A percentile compares a stretch with the other conserved stretches of the same genome.
phyloP scores from a whole-genome alignment of 35 echinoderm and acorn worm genomes.

The Lytechinus pictus region DNA sequence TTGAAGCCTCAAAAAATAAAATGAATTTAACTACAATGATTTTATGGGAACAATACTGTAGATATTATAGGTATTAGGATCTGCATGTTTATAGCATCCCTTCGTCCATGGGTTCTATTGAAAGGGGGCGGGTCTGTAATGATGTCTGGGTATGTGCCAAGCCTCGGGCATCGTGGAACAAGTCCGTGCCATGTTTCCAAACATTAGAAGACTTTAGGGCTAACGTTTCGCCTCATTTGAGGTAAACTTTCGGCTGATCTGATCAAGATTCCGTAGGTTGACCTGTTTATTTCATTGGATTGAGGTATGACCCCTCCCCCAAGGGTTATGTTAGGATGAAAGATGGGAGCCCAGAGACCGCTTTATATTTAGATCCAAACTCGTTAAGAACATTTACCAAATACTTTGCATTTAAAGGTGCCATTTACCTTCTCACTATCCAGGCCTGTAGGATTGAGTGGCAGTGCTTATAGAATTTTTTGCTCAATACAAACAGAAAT shows the following conservation, averaged over 20 bases:
- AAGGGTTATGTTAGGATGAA: not conserved
- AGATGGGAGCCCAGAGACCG: not conserved
- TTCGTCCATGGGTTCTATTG: not conserved
- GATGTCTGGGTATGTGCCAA: not conserved
- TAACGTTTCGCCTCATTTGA: not conserved
- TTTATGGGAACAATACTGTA: no score
- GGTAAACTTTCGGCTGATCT: not conserved
- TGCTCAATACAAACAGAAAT: no score
- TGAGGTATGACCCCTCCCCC: not conserved
- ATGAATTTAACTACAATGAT: no score
- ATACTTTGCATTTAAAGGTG: not conserved
- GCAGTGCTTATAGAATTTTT: no score
- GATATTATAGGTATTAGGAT: not conserved
- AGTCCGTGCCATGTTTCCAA: not conserved
- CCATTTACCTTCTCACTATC: not conserved
- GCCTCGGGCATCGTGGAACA: not conserved
- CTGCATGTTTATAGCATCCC: not conserved
- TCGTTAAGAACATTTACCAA: not conserved
- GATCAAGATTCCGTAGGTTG: not conserved
- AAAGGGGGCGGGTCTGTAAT: not conserved
- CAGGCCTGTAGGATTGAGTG: no score
- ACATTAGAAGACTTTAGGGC: not conserved
- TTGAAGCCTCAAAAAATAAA: no score
- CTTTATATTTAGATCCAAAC: not conserved
- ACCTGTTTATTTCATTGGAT: not conserved